Base-by-base conservation (phyloP, 2,113 vertebrate species). In the Cardinalis cardinalis region DNA sequence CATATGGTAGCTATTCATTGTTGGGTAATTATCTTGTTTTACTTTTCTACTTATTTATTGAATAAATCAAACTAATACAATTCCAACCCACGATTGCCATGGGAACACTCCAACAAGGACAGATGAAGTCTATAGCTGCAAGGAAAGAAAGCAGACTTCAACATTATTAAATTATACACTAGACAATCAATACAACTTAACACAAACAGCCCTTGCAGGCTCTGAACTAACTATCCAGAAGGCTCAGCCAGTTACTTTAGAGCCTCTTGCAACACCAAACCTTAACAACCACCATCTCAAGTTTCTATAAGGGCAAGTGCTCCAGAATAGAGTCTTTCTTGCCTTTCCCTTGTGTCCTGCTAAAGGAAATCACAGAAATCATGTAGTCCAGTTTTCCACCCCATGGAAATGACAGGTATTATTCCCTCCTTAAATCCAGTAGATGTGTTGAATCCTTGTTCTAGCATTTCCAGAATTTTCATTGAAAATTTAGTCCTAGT, bases 1-100 rank as follows among this genome's bases (percentile, higher is more conserved):
- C 81, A 60, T 87, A 92, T 91, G 95, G 94, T 95, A 92, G 89
- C 90, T 97, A 96, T 96, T 97, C 96, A 96, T 96, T 97, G 78
- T 87, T 92, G 90, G 93, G 93, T 95, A 97, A 97, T 97, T 96
- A 96, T 96, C 94, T 88, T 97, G 94, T 74, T 97, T 97, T 97
- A 97, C 97, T 98, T 97, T 96, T 94, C 97, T 97, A 95, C 96
- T 97, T 97, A 97, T 97, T 97, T 97, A 97, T 97, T 36, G n/a
- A 97, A 95, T 97, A 97, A 97, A 97, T 97, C 95, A 97, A 96
- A 97, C 96, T 97, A 97, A 97, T 97, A 96, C 97, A 97, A 97
- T 93, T 95, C 95, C 89, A 96, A 89, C 89, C 89, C 95, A 94
- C 65, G 74, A 97, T 97, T 97, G 94, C 96, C 52, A 64, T 93